These are phyloP conservation scores for Camelus dromedarius DNA, from an alignment of 2,113 vertebrate genomes.

Conservation along the genomic window DNA sequence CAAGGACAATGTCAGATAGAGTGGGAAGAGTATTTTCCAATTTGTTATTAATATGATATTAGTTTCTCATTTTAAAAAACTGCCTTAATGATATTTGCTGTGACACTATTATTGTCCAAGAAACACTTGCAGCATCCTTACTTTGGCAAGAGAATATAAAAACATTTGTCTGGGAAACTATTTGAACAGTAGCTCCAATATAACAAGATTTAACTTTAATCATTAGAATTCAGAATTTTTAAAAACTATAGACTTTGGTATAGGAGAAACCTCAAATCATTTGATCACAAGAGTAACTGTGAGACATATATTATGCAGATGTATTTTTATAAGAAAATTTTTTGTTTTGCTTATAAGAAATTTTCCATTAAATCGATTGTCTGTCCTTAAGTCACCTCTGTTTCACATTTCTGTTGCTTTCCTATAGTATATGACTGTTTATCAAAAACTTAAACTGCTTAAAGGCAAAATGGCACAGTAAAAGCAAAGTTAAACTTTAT, in stretches of 20 bases:
- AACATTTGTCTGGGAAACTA: neutral
- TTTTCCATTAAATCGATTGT: slow-evolving; percentile 34
- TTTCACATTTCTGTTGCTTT: slow-evolving; percentile 11
- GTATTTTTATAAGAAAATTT: slow-evolving; percentile 19
- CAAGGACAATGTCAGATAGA: neutral
- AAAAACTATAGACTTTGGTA: slow-evolving; percentile 29
- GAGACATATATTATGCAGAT: slow-evolving; percentile 4
- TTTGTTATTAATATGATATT: neutral
- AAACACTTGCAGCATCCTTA: slow-evolving; percentile 33
- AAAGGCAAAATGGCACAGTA: neutral
- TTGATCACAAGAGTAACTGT: slow-evolving; percentile 29
- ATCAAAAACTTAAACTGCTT: neutral
- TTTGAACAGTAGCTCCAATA: neutral
- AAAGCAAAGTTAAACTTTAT: slow-evolving; percentile 35
- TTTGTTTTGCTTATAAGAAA: slow-evolving; percentile 45
- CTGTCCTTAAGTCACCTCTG: slow-evolving; percentile 24
- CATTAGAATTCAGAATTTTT: slow-evolving; percentile 44
- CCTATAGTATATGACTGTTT: neutral
- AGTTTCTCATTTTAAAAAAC: neutral
- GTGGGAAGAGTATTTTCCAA: neutral
- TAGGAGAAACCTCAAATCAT: neutral
- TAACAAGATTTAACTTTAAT: slow-evolving; percentile 24
- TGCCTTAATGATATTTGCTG: neutral
- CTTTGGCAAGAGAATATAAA: slow-evolving; percentile 21
- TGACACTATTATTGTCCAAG: neutral